Percentiles rank a stretch among this genome's conserved stretches.
phyloP scores from a whole-genome alignment of 2,797 vertebrate species.

The Pangasius macronema region DNA sequence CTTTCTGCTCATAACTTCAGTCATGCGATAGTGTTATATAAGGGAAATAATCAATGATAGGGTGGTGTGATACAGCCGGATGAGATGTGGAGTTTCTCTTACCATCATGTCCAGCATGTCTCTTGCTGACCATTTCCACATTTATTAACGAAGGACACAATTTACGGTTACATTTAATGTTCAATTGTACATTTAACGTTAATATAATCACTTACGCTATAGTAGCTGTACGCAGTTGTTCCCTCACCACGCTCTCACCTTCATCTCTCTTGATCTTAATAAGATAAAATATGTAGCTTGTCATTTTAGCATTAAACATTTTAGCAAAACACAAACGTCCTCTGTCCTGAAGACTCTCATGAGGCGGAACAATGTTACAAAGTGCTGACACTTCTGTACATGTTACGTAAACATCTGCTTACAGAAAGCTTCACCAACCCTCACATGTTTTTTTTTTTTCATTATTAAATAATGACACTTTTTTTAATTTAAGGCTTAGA shows the following conservation, averaged over 20 bases:
- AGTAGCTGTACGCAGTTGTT: not conserved
- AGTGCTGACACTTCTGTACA: not conserved
- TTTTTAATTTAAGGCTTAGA: too few species aligned
- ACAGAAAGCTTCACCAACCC: not conserved
- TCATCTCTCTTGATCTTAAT: not conserved
- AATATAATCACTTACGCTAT: not conserved
- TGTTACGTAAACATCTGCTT: not conserved
- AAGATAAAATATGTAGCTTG: not conserved
- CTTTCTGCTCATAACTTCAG: slow-evolving; percentile 52
- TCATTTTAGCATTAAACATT: not conserved
- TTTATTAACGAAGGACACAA: not conserved
- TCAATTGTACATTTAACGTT: not conserved
- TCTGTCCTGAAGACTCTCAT: not conserved
- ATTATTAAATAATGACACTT: too few species aligned
- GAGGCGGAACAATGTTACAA: not conserved
- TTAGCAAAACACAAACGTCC: too few species aligned
- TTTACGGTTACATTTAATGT: not conserved
- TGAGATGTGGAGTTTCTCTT: not conserved
- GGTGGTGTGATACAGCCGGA: not conserved
- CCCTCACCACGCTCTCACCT: not conserved
- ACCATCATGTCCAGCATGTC: not conserved
- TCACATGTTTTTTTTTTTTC: too few species aligned
- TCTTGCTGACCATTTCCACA: not conserved
- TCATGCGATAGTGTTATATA: slow-evolving; percentile 60
- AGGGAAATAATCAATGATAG: not conserved